phyloP scores from a whole-genome alignment of 2,113 vertebrate genomes.

The Zosterops pallidus region DNA sequence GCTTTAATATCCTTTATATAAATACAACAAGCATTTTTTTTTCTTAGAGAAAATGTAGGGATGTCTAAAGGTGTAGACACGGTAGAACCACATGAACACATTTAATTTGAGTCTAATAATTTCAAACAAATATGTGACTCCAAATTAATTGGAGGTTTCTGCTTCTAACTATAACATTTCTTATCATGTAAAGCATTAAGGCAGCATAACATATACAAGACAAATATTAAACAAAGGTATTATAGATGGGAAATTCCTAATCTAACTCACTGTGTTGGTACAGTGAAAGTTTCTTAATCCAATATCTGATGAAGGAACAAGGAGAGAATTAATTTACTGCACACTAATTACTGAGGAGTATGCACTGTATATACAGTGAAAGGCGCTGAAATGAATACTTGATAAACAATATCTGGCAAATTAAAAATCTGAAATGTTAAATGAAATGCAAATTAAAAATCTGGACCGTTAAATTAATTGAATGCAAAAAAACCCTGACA shows the following conservation, averaged over 20 bases:
- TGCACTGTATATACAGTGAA: constrained; percentile 71
- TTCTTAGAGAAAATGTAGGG: not conserved
- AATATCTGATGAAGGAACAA: constrained; percentile 78
- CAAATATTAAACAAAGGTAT: constrained; percentile 68
- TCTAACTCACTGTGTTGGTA: constrained; percentile 61
- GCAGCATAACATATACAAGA: constrained; percentile 45
- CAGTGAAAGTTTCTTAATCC: constrained; percentile 74
- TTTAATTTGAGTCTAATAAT: constrained; percentile 38
- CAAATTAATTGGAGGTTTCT: constrained; percentile 54
- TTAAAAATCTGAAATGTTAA: constrained; percentile 82
- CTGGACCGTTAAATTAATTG: constrained; percentile 82
- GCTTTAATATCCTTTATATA: not conserved
- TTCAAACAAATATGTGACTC: constrained; percentile 43
- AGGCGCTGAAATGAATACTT: constrained; percentile 77
- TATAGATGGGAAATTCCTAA: constrained; percentile 62
- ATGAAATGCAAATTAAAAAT: constrained; percentile 85
- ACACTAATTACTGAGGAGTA: constrained; percentile 77
- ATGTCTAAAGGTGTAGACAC: not conserved
- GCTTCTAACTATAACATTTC: constrained; percentile 55
- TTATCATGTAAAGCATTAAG: constrained; percentile 62
- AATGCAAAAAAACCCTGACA: constrained; percentile 71
- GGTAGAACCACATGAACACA: not conserved
- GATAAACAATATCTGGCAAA: constrained; percentile 83
- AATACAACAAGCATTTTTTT: not conserved
- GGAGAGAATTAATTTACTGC: constrained; percentile 79